Conservation (phyloP, 2,888 invertebrate species). For the Siphlonurus alternatus region DNA sequence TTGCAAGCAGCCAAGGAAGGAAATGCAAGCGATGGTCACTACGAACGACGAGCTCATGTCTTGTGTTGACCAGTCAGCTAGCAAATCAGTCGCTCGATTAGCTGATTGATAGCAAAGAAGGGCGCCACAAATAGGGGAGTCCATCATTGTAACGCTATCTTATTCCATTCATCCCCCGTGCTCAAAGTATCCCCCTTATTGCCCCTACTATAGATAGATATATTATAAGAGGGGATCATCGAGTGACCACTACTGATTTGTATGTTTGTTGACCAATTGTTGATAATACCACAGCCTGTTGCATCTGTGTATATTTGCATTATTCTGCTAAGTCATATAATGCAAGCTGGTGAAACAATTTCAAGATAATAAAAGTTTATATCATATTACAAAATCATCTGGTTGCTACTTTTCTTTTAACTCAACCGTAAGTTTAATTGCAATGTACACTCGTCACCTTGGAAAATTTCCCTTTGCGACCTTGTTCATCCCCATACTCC, state of each 20-base stretch:
- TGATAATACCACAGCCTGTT: neutral
- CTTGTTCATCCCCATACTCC: too few relatives aligned
- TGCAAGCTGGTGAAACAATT: too few relatives aligned
- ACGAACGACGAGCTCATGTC: neutral
- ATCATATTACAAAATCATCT: too few relatives aligned
- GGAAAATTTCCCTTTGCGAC: too few relatives aligned
- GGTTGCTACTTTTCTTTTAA: too few relatives aligned
- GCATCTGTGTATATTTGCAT: too few relatives aligned
- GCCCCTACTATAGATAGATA: neutral
- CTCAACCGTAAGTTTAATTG: too few relatives aligned
- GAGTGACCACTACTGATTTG: neutral
- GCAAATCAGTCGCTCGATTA: slow-evolving; percentile 1
- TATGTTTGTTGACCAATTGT: neutral
- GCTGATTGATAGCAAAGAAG: neutral
- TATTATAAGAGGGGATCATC: neutral
- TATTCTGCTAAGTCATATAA: too few relatives aligned
- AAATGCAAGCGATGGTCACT: neutral
- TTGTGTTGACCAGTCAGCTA: neutral
- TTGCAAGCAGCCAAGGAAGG: neutral
- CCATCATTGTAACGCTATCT: neutral
- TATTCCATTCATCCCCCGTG: neutral
- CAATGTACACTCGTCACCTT: too few relatives aligned
- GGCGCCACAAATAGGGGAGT: neutral
- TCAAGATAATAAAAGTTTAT: too few relatives aligned
- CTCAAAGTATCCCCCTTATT: neutral